These are phyloP conservation scores for Xestoiulus laeticollis DNA, from an alignment of 2,888 invertebrate genomes.

Conservation along the genomic window DNA sequence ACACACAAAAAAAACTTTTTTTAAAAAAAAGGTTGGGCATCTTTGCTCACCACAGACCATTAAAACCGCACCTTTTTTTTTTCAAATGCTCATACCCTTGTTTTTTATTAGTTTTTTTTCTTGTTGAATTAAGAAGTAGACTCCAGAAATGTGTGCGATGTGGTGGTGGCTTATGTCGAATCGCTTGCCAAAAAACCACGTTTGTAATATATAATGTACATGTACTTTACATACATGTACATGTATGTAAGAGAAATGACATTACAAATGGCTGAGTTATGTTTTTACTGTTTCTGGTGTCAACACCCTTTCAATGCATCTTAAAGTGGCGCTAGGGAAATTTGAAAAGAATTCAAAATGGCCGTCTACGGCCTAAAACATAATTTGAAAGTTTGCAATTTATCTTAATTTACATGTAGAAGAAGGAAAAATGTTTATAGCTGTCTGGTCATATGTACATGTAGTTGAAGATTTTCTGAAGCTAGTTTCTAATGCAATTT, in stretches of 20 bases:
- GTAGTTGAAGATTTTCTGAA: no score
- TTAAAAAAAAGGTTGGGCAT: neutral
- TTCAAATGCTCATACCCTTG: neutral
- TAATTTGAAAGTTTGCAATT: neutral
- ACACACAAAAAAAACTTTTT: neutral
- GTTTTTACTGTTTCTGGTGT: neutral
- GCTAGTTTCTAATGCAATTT: no score
- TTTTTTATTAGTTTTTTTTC: neutral
- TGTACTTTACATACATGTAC: neutral
- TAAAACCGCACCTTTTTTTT: slow-evolving; percentile 23
- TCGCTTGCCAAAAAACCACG: neutral
- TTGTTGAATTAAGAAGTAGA: slow-evolving; percentile 16
- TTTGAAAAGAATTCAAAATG: neutral
- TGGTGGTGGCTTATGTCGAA: slow-evolving; percentile 2
- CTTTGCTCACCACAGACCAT: neutral
- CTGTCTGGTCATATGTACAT: no score
- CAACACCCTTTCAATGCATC: slow-evolving; percentile 14
- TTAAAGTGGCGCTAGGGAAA: neutral
- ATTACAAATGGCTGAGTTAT: neutral
- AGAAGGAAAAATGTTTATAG: no score
- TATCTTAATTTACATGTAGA: no score
- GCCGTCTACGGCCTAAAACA: neutral
- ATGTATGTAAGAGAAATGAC: neutral
- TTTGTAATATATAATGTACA: neutral
- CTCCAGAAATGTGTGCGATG: neutral